These are phyloP conservation scores for Anoura caudifer DNA, from an alignment of 2,113 vertebrate species.

Conservation along the genomic window DNA sequence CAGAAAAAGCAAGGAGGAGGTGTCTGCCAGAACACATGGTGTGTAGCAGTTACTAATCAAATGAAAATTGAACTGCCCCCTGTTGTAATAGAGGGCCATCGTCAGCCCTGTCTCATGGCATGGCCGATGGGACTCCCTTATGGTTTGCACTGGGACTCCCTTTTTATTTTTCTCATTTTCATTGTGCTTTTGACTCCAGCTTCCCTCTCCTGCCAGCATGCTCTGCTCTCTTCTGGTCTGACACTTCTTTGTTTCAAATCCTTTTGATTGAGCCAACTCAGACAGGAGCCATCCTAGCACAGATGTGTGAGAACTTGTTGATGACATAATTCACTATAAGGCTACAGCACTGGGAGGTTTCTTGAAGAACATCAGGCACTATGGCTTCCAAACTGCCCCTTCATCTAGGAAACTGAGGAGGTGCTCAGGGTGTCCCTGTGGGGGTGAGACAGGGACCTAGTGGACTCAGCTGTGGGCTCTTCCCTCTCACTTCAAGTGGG, in stretches of 20 bases:
- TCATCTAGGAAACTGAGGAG: not conserved
- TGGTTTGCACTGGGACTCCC: not conserved
- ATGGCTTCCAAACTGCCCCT: not conserved
- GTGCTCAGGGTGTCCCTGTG: not conserved
- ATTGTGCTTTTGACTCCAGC: not conserved
- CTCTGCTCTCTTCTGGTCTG: not conserved
- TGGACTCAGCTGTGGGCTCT: not conserved
- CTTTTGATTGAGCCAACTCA: not conserved
- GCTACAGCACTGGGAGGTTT: not conserved
- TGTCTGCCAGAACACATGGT: slow-evolving; percentile 1
- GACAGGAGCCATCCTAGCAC: not conserved
- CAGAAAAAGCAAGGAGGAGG: not conserved
- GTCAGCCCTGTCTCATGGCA: not conserved
- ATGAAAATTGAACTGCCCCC: not conserved
- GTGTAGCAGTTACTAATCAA: not conserved
- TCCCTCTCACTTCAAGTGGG: not conserved
- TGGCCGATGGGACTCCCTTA: not conserved
- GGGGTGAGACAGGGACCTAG: not conserved
- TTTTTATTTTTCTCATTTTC: not conserved
- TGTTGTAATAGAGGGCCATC: not conserved
- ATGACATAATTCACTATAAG: not conserved
- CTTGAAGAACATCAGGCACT: not conserved
- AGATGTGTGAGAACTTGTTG: not conserved
- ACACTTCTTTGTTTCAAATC: not conserved
- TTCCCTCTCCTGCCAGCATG: not conserved